phyloP scores from a whole-genome alignment of 2,797 vertebrate species.

The Melanotaenia maccullochi region DNA sequence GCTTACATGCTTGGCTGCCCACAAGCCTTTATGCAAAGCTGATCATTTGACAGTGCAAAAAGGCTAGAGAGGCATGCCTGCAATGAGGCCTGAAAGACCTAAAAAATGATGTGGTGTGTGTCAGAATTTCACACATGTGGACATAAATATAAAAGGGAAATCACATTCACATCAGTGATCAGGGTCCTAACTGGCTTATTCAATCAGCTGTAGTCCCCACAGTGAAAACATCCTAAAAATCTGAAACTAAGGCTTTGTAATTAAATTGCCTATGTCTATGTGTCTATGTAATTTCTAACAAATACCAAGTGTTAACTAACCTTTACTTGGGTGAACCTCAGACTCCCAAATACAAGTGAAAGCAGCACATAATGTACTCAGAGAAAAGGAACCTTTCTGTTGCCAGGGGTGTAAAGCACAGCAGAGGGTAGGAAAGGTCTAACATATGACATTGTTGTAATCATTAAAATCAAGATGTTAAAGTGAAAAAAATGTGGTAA shows the following conservation, averaged over 20 bases:
- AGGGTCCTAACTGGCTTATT: conserved; percentile 54
- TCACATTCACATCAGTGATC: conserved; percentile 44
- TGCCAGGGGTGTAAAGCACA: too few species aligned
- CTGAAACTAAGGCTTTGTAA: not conserved
- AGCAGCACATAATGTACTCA: too few species aligned
- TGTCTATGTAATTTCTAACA: not conserved
- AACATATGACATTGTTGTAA: too few species aligned
- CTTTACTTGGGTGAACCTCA: too few species aligned
- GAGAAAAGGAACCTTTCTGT: too few species aligned
- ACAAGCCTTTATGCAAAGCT: conserved; percentile 54
- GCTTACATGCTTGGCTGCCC: conserved; percentile 66
- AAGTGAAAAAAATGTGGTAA: too few species aligned
- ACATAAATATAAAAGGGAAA: conserved; percentile 48
- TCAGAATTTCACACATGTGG: conserved; percentile 39
- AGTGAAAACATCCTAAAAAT: conserved; percentile 22
- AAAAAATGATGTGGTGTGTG: conserved; percentile 1
- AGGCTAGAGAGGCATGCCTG: conserved; percentile 28
- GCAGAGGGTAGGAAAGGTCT: too few species aligned
- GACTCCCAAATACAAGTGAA: too few species aligned
- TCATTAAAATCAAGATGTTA: too few species aligned
- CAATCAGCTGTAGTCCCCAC: conserved; percentile 29
- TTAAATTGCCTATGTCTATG: not conserved
- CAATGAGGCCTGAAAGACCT: conserved; percentile 15
- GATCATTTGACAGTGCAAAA: conserved; percentile 59
- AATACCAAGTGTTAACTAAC: too few species aligned